Base-by-base conservation (phyloP, 1,140 invertebrate species). In the Drosophila aff. region DNA sequence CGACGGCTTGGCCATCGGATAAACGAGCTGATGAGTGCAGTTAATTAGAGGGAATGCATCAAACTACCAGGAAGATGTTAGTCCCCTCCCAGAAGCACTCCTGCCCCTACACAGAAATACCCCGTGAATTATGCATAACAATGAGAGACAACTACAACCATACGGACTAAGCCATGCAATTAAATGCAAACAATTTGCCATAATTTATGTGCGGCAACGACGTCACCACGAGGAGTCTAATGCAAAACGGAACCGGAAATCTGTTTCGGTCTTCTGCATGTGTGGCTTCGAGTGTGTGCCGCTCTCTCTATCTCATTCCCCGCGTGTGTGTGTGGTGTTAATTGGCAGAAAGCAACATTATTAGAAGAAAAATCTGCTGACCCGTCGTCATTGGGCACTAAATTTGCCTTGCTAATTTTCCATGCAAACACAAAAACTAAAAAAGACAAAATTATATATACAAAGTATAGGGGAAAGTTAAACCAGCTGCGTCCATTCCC, bases 161-260 rank as follows among this genome's bases (percentile, higher is more conserved):
- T 18, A 63, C 11, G 43, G 40, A 46, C 47, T 60, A 64, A 64
- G 73, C 46, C 73, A 79, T 84, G 66, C 78, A 90, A 90, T 87
- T 84, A 90, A 87, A 87, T 85, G 77, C 85, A 89, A 89, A 91
- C 81, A 89, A 90, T 90, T 89, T 90, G 81, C 65, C 73, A 89
- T 89, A 90, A 90, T 85, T 90, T 90, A 85, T 89, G 84, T 79
- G 81, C 50, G 73, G 63, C 67, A 28, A 65, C 47, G 50, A 77
- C 64, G 60, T 43, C 63, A 69, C 76, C 72, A 61, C 65, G 67
- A 89, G 49, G 64, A 87, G 69, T 65, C 68, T 90, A 89, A 90
- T 91, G 75, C 75, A 85, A 55, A 89, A 79, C 84, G 84, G 84
- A 89, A 90, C 44, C 84, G 85, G 85, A 89, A 89, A 89, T 90